Evolutionary conservation across 2,797 vertebrate species (phyloP).

Genomic region (Gouania willdenowi): DNA sequence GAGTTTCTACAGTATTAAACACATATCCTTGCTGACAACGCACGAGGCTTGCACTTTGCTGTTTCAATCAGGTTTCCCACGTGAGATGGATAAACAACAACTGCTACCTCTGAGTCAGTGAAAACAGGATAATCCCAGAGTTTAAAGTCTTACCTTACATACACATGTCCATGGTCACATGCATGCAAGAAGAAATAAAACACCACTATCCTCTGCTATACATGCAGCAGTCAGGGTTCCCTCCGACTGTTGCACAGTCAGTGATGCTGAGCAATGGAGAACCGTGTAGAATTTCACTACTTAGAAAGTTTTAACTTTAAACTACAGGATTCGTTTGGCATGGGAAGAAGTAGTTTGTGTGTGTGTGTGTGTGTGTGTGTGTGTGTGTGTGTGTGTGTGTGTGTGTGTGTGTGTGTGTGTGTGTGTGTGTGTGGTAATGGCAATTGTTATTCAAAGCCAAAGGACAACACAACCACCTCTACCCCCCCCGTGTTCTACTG

Average conservation of each 20-base stretch:
- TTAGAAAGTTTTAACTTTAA: too few species aligned
- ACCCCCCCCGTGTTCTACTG: constrained; percentile 15
- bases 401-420: too few species aligned
- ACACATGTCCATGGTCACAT: constrained; percentile 42
- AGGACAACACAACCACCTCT: constrained; percentile 11
- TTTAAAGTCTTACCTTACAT: constrained; percentile 56
- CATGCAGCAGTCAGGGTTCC: constrained; percentile 7
- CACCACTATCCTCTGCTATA: constrained; percentile 18
- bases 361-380: too few species aligned
- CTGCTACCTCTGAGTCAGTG: constrained; percentile 20
- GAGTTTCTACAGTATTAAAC: too few species aligned
- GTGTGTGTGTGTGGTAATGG: neutral
- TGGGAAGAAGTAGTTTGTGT: neutral
- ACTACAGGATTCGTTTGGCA: too few species aligned
- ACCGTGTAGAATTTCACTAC: too few species aligned
- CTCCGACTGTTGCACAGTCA: neutral
- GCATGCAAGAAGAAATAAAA: constrained; percentile 32
- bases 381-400: too few species aligned
- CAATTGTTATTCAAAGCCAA: constrained; percentile 66
- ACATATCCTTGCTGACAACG: too few species aligned
- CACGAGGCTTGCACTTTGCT: too few species aligned
- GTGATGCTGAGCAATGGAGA: neutral
- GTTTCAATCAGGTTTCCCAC: constrained; percentile 28
- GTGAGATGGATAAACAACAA: constrained; percentile 26
- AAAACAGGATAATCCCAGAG: constrained; percentile 53